Evolutionary conservation across 2,113 vertebrate species (phyloP), one percentile per base, ranked within the genome.

Genomic region (Galbula dea): DNA sequence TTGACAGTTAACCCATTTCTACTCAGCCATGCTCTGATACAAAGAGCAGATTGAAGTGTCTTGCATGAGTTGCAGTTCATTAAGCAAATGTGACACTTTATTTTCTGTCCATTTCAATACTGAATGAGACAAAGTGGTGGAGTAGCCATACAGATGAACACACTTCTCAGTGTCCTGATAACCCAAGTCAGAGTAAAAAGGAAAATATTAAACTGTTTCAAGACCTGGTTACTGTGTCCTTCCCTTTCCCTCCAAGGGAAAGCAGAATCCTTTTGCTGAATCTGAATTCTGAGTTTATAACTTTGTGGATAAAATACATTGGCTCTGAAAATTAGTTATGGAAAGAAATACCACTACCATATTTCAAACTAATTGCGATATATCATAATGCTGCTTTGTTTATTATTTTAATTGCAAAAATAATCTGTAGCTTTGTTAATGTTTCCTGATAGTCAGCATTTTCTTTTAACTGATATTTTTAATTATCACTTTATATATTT

Each of bases 41-140:
- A 83, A 85, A 90, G 96, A 66, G 9, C 69, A 96, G 94, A 97
- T 97, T 97, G 96, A 97, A 97, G 94, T 97, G 96, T 92, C 94
- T 97, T 96, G 82, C 94, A 77, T 97, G 95, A 96, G 67, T 96
- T 97, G 90, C 92, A 96, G 77, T 96, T 97, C 92, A 96, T 98
- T 98, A 98, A 97, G 84, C 84, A 97, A 97, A 97, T 94, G 86
- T 97, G 97, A 96, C 95, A 95, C 82, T 97, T 97, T 96, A 94
- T 98, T 97, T 98, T 97, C 87, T 87, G 94, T 89, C 71, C 86
- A 52, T 96, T 97, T 95, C 82, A 81, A 23, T 96, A 93, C 72
- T 46, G 75, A 92, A 87, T 84, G 86, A 94, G 95, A 27, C 95
- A 80, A 97, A 95, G 46, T 96, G 67, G 83, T 89, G 45, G 96